Conservation (phyloP, 2,113 vertebrate species). For the Guaruba guarouba region DNA sequence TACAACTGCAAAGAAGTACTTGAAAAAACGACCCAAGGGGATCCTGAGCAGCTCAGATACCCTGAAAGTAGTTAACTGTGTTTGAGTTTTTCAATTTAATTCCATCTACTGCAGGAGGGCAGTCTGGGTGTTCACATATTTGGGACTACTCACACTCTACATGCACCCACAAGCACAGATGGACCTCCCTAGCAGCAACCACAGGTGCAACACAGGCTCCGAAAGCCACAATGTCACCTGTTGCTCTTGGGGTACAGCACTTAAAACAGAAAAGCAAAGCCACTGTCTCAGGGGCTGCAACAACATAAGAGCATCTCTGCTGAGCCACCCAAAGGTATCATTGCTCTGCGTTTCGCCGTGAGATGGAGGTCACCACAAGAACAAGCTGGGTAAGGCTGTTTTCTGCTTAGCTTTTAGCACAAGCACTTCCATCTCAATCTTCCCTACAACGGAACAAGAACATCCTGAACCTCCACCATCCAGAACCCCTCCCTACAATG, state of each 20-base stretch:
- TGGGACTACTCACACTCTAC: not conserved
- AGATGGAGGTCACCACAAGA: not conserved
- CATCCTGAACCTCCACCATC: not conserved
- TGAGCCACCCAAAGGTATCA: not conserved
- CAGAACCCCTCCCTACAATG: not conserved
- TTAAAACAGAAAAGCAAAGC: not conserved
- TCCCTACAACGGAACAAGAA: not conserved
- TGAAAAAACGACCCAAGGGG: not conserved
- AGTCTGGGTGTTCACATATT: not conserved
- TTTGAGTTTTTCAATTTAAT: not conserved
- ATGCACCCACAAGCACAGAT: not conserved
- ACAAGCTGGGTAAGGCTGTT: not conserved
- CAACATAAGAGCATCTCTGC: accelerated
- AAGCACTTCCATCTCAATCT: not conserved
- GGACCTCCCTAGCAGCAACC: not conserved
- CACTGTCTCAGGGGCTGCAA: not conserved
- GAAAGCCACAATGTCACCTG: not conserved
- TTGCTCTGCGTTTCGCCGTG: accelerated
- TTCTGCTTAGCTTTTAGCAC: not conserved
- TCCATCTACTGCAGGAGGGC: not conserved
- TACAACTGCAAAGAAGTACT: not conserved
- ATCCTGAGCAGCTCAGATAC: not conserved
- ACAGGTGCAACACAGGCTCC: accelerated
- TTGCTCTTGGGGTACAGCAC: not conserved
- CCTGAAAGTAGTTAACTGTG: not conserved